Evolutionary conservation across 2,888 invertebrate species (phyloP), one percentile per base, ranked within the genome.

Genomic region (Phortica okadai): DNA sequence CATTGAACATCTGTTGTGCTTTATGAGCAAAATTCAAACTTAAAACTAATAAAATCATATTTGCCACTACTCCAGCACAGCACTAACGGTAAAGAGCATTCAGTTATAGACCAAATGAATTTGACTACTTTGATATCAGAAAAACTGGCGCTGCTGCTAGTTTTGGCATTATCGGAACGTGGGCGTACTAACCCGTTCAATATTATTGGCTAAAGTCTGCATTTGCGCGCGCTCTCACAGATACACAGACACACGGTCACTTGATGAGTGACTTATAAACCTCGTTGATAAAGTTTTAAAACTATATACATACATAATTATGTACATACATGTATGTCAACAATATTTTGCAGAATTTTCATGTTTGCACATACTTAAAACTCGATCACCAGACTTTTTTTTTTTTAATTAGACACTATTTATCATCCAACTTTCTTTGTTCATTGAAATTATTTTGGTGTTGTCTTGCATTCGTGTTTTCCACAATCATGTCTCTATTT

Each of bases 261-360:
- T 21, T 21, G 21, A 21, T 21, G 21, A 21, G 21, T 21, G 21
- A 21, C 21, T 21, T 21, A 21, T 10, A 45, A 10, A 6, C 10
- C 69, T 33, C 69, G 5, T 6, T 14, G 8, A 69, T 21, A 10
- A 81, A 78, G 78, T 50, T 80, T 77, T 77, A 84, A 50, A 72
- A 25, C 21, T 56, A 70, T 21, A 69, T 44, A 16, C 58, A 50
- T 44, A 62, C 44, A 44, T 75, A 69, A n/a, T 58, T 73, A 44
- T 75, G 62, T 74, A 76, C 78, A 77, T 77, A 21, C 75, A 56
- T 78, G 66, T 79, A 77, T 77, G 59, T 3, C 2, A 59, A 59
- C 59, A 59, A 59, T 59, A 6, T 59, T 21, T 59, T 59, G 21
- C 16, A 16, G 10, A 16, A 25, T 21, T 21, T 21, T 21, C 21